Evolutionary conservation across 2,888 invertebrate species (phyloP).

Genomic region (Lithophane ornitopus): DNA sequence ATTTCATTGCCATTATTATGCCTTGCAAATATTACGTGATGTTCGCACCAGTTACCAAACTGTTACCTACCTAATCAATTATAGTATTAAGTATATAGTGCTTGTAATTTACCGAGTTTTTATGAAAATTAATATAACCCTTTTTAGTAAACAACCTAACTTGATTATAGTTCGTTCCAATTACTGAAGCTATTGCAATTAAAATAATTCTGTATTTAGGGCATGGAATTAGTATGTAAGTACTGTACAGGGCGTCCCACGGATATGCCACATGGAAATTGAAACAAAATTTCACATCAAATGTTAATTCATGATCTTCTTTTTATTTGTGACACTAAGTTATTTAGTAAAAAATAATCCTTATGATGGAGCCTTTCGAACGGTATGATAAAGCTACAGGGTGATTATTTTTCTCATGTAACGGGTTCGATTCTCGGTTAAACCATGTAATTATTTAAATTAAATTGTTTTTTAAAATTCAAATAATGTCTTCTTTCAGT

Average conservation of each 20-base stretch:
- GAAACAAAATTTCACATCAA: too few relatives aligned
- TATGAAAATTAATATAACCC: constrained; percentile 25
- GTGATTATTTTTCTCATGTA: too few relatives aligned
- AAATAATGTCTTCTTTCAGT: too few relatives aligned
- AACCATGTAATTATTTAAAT: too few relatives aligned
- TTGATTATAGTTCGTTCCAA: constrained; percentile 26
- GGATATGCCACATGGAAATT: too few relatives aligned
- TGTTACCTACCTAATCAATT: constrained; percentile 4
- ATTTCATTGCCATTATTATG: not conserved
- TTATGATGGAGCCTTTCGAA: too few relatives aligned
- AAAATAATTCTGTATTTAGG: constrained; percentile 7
- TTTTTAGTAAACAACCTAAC: constrained; percentile 14
- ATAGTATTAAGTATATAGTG: not conserved
- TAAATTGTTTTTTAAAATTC: too few relatives aligned
- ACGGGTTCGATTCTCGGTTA: too few relatives aligned
- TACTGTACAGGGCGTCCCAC: not conserved
- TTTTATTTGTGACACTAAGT: too few relatives aligned
- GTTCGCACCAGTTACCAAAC: not conserved
- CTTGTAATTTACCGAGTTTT: not conserved
- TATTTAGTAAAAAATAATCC: too few relatives aligned
- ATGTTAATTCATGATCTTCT: too few relatives aligned
- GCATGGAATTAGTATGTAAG: not conserved
- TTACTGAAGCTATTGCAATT: constrained; percentile 26
- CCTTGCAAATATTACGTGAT: not conserved
- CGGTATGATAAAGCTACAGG: too few relatives aligned